Conservation (phyloP, 2,888 invertebrate genomes). For the Orthosia gothica region DNA sequence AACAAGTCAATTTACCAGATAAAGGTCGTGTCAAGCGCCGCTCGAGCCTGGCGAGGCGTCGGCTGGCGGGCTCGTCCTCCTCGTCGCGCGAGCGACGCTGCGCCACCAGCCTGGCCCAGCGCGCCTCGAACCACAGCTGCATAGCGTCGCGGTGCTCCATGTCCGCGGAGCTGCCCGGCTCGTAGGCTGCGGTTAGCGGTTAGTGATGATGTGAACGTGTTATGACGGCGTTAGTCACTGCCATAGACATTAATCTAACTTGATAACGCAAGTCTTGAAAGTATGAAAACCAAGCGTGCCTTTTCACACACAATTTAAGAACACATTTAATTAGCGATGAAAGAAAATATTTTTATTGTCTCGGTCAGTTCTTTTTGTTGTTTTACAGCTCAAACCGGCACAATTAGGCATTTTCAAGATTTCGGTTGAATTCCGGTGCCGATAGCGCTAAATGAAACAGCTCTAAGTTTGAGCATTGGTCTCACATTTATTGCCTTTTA, state of each 20-base stretch:
- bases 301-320: no score
- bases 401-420: no score
- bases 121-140: conserved; percentile 88
- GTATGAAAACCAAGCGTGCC: no score
- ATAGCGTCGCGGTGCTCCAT: conserved; percentile 86
- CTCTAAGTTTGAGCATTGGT: no score
- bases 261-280: no score
- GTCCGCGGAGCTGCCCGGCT: conserved; percentile 68
- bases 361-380: no score
- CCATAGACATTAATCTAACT: neutral
- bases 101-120: conserved; percentile 86
- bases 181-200: conserved; percentile 64
- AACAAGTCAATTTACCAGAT: conserved; percentile 75
- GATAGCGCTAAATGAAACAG: no score
- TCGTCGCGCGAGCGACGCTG: conserved; percentile 80
- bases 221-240: conserved; percentile 42
- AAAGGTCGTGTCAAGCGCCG: conserved; percentile 79
- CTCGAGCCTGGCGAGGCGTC: conserved; percentile 79
- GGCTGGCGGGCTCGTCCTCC: conserved; percentile 71
- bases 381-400: no score
- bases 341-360: no score
- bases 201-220: conserved; percentile 48
- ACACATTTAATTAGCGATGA: no score
- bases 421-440: no score
- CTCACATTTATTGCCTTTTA: no score